Percentiles rank a stretch among this genome's conserved stretches.
These are phyloP conservation scores for Pantelozetes paolii DNA, from an alignment of 2,888 invertebrate species.

Conservation along the genomic window DNA sequence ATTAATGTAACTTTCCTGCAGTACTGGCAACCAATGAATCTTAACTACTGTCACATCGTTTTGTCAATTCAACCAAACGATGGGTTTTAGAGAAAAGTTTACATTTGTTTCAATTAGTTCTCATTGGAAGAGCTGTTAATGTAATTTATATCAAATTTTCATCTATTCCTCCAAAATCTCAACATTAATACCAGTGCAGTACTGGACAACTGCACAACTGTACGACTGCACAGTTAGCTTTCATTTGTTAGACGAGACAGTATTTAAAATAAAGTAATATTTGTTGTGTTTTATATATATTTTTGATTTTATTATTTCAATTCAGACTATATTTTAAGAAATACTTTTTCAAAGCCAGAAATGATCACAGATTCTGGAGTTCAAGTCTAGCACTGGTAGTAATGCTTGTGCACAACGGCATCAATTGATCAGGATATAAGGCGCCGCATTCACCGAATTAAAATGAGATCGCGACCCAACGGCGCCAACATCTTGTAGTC, in stretches of 20 bases:
- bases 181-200: not conserved
- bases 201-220: not conserved
- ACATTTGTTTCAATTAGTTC: slow-evolving; percentile 29
- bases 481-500: slow-evolving; percentile 16
- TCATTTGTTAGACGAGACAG: slow-evolving; percentile 28
- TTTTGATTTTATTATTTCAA: not conserved
- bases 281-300: not conserved
- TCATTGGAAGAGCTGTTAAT: slow-evolving; percentile 22
- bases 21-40: slow-evolving; percentile 21
- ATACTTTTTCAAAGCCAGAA: too few relatives aligned
- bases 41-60: slow-evolving; percentile 34
- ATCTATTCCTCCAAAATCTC: not conserved
- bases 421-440: slow-evolving; percentile 37
- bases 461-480: slow-evolving; percentile 34
- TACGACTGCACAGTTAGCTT: not conserved
- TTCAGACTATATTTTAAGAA: not conserved
- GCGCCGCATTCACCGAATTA: slow-evolving; percentile 32
- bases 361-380: too few relatives aligned
- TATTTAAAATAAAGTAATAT: slow-evolving; percentile 11
- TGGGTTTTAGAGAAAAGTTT: not conserved
- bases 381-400: not conserved
- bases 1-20: slow-evolving; percentile 22
- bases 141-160: slow-evolving; percentile 28
- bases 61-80: slow-evolving; percentile 29
- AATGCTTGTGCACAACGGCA: slow-evolving; percentile 21